These are phyloP conservation scores for Platypus cylindrus DNA, from an alignment of 2,888 invertebrate genomes.

Conservation along the genomic window DNA sequence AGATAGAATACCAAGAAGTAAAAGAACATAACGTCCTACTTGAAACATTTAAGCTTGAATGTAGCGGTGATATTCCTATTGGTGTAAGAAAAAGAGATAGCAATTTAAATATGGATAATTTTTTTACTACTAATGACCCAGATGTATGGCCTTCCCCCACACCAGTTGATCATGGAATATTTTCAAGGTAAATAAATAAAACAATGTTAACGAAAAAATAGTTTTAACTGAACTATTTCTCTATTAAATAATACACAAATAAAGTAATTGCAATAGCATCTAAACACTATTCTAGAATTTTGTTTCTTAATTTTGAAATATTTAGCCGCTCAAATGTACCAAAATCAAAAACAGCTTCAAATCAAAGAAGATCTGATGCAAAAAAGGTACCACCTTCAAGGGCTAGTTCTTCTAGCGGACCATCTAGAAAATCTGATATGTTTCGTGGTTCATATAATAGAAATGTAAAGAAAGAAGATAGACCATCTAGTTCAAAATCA, in stretches of 20 bases:
- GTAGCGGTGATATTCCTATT: constrained; percentile 40
- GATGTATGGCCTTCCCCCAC: constrained; percentile 82
- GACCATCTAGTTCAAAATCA: constrained; percentile 31
- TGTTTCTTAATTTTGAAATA: constrained; percentile 1
- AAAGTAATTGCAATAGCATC: not conserved
- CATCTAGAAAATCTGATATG: constrained; percentile 23
- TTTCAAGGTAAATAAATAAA: constrained; percentile 27
- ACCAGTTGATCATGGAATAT: constrained; percentile 57
- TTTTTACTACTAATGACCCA: constrained; percentile 52
- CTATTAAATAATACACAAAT: not conserved
- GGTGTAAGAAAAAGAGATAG: constrained; percentile 38
- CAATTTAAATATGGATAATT: constrained; percentile 45
- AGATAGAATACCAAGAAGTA: constrained; percentile 79
- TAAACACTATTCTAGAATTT: too few relatives aligned
- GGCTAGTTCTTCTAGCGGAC: constrained; percentile 32
- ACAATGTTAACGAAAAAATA: constrained; percentile 1
- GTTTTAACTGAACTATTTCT: not conserved
- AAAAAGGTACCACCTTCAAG: constrained; percentile 30
- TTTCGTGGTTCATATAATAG: constrained; percentile 18
- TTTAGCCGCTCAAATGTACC: constrained; percentile 23
- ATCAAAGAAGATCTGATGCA: constrained; percentile 26
- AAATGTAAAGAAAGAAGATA: constrained; percentile 32
- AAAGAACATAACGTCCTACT: constrained; percentile 69
- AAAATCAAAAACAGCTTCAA: constrained; percentile 25
- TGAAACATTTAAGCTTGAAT: constrained; percentile 61